Evolutionary conservation across 2,888 invertebrate genomes (phyloP), one percentile per base, ranked within the genome.

Genomic region (Formica aserva): DNA sequence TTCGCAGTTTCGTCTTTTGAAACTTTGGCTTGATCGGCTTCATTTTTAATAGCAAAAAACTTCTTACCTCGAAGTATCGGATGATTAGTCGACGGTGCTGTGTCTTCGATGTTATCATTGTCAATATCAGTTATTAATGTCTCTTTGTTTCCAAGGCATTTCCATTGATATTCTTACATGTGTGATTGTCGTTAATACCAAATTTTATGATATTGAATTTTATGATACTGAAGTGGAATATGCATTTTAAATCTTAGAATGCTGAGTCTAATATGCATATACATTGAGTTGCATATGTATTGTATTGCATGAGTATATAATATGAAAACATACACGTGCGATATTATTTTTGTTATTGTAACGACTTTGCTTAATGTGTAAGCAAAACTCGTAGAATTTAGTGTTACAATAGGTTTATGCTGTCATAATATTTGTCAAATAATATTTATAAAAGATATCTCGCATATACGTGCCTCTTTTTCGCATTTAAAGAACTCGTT

Each of bases 261-360:
- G 2, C 8, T n/a, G 52, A 52, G 1, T n/a, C 1, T 57, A 60
- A 72, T 38, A 15, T n/a, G 13, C 11, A 8, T 41, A 3, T 60
- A 29, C 1, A 13, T 8, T 38, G 45, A 15, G 4, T 45, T 45
- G 45, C 45, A 45, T 45, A 38, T 41, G 41, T 13, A 9, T 41
- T 60, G 11, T 29, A 38, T 38, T 29, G 22, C 15, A 38, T 5
- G 8, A 67, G 18, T 8, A 32, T n/a, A n/a, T 22, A 5, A 26
- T 52, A 26, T 15, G 13, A 18, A 72, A 22, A 72, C 1, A 18
- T 18, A 48, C 15, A 35, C 35, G 13, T 38, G 15, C 11, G 29
- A 48, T n/a, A 18, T 55, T 57, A 22, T n/a, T 72, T 60, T 72
- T 35, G 22, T 71, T 52, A 71, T 35, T 5, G 13, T n/a, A 41